Conservation (phyloP, 2,797 vertebrate species). For the Streptopelia turtur region DNA sequence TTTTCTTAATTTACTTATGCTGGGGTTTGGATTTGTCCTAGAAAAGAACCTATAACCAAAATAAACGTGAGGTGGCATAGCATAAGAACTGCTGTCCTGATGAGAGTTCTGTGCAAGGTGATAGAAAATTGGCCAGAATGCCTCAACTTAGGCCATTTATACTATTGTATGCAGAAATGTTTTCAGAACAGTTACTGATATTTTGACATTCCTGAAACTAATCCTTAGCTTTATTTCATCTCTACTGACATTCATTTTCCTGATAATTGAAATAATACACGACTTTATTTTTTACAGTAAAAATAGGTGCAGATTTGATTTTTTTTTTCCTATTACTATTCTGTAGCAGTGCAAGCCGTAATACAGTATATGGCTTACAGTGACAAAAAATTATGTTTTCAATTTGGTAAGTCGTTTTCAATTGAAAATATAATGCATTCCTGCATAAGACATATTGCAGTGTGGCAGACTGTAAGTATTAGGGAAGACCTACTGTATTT, state of each 20-base stretch:
- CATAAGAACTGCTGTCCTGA: not conserved
- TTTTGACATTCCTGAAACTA: not conserved
- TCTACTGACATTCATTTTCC: not conserved
- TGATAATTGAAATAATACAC: not conserved
- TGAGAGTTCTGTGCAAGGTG: not conserved
- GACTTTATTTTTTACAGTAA: not conserved
- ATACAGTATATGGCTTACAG: not conserved
- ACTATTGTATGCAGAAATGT: not conserved
- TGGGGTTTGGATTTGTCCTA: not conserved
- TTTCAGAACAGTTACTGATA: not conserved
- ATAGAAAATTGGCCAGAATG: not conserved
- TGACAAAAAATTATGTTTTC: constrained; percentile 55
- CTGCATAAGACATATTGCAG: constrained; percentile 17
- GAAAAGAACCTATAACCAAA: not conserved
- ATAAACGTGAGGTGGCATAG: not conserved
- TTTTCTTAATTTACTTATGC: not conserved
- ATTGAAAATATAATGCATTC: constrained; percentile 52
- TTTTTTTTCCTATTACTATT: not conserved
- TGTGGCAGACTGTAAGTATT: constrained; percentile 40
- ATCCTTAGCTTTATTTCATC: not conserved
- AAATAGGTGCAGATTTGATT: not conserved
- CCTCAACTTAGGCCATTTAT: not conserved
- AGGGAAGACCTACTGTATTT: constrained; percentile 43
- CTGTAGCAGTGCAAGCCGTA: not conserved
- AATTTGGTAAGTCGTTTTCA: constrained; percentile 44